Conservation (phyloP, 1,140 invertebrate species). For the Antheraea mylitta region DNA sequence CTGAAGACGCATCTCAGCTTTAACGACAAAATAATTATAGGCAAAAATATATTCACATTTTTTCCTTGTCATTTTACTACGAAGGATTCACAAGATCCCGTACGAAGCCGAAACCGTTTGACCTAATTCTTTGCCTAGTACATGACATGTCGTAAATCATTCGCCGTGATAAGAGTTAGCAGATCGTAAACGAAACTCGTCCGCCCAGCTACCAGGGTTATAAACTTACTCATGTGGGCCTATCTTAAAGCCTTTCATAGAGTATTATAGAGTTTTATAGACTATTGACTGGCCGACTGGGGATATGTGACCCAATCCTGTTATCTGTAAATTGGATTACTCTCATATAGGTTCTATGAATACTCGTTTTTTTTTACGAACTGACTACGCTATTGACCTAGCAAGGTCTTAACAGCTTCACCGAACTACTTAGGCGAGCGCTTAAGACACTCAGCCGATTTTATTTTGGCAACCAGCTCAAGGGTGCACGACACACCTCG, state of each 20-base stretch:
- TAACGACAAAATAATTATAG: slow-evolving; percentile 8
- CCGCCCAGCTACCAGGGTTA: slow-evolving; percentile 22
- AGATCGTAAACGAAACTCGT: slow-evolving; percentile 31
- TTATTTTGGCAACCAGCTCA: too few species aligned
- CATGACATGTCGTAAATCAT: slow-evolving; percentile 13
- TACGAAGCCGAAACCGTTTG: slow-evolving; percentile 19
- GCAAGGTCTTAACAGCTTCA: too few species aligned
- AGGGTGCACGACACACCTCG: too few species aligned
- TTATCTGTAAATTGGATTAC: neutral
- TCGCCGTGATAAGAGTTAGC: slow-evolving; percentile 25
- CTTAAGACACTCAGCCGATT: too few species aligned
- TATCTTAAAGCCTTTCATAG: slow-evolving; percentile 26
- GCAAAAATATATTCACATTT: slow-evolving; percentile 7
- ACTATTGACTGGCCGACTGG: slow-evolving; percentile 23
- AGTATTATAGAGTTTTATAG: slow-evolving; percentile 23
- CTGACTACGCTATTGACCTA: too few species aligned
- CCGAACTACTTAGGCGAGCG: too few species aligned
- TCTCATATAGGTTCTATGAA: neutral
- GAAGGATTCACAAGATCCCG: slow-evolving; percentile 7
- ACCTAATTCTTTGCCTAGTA: slow-evolving; percentile 24
- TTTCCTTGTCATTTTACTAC: slow-evolving; percentile 23
- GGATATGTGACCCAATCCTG: slow-evolving; percentile 19
- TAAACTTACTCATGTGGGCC: slow-evolving; percentile 32
- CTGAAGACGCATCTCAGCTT: neutral
- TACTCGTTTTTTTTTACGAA: too few species aligned